A percentile compares a stretch with the other conserved stretches of the same genome.
These are phyloP conservation scores for Drosophila punjabiensis DNA, from an alignment of 1,140 invertebrate genomes.

Conservation along the genomic window DNA sequence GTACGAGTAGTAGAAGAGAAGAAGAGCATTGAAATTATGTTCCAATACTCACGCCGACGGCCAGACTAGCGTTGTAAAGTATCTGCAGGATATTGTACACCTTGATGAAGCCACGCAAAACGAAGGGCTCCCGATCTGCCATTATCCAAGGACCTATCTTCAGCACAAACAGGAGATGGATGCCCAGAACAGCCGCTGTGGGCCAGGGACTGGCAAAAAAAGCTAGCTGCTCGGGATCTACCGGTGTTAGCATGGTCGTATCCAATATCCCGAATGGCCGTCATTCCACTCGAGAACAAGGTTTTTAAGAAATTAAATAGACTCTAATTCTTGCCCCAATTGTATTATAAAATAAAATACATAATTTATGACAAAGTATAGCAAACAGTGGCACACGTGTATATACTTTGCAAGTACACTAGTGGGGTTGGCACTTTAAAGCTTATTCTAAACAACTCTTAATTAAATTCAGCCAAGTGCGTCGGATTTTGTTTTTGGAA, in stretches of 20 bases:
- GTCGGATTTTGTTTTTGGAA: not conserved
- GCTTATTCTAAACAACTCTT: not conserved
- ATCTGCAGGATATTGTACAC: conserved; percentile 92
- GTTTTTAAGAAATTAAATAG: not conserved
- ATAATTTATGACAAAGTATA: not conserved
- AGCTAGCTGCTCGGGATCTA: conserved; percentile 77
- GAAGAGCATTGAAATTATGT: too few species aligned
- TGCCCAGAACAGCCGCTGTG: conserved; percentile 88
- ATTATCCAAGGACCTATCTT: conserved; percentile 91
- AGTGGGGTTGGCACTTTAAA: not conserved
- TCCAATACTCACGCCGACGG: conserved; percentile 23
- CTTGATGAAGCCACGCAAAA: conserved; percentile 90
- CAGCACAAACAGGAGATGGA: conserved; percentile 89
- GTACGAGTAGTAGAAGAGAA: too few species aligned
- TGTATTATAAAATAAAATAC: not conserved
- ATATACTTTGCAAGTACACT: not conserved
- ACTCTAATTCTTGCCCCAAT: not conserved
- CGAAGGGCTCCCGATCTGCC: conserved; percentile 92
- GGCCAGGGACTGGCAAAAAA: conserved; percentile 91
- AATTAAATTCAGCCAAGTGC: not conserved
- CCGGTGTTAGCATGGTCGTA: conserved; percentile 5
- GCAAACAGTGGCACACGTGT: not conserved
- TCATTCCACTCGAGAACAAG: not conserved
- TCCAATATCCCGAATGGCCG: not conserved
- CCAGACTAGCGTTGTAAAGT: conserved; percentile 29